Conservation (phyloP, 2,797 vertebrate species). For the Eulemur mongoz region DNA sequence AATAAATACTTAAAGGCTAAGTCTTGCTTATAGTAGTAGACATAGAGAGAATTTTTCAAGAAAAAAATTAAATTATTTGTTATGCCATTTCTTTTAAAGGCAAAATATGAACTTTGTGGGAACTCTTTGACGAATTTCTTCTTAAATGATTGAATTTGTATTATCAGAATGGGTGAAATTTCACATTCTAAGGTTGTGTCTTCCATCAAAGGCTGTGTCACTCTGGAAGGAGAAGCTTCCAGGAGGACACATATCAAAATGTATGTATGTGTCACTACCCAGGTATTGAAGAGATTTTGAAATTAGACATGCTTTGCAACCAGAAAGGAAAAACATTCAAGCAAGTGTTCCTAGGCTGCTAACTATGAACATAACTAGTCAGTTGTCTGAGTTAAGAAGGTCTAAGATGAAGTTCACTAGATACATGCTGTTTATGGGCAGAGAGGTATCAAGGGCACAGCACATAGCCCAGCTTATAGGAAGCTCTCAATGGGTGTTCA, state of each 20-base stretch:
- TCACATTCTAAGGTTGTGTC: background rate
- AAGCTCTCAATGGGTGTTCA: background rate
- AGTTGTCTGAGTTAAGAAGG: background rate
- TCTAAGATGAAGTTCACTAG: background rate
- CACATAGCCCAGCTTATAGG: background rate
- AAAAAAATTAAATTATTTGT: constrained; percentile 25
- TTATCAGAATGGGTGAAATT: background rate
- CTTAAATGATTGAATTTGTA: background rate
- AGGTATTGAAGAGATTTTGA: background rate
- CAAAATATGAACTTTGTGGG: background rate
- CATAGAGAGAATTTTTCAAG: background rate
- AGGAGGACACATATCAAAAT: background rate
- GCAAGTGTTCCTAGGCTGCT: background rate
- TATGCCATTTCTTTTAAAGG: constrained; percentile 6
- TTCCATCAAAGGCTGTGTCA: background rate
- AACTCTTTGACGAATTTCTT: background rate
- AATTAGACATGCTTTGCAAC: background rate
- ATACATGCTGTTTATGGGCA: background rate
- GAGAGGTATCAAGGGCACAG: background rate
- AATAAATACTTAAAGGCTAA: background rate
- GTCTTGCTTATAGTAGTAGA: background rate
- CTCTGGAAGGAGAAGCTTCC: background rate
- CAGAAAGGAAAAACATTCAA: background rate
- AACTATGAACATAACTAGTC: background rate
- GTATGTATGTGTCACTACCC: no score